Conservation (phyloP, 2,888 invertebrate species). For the Watsonalla binaria region DNA sequence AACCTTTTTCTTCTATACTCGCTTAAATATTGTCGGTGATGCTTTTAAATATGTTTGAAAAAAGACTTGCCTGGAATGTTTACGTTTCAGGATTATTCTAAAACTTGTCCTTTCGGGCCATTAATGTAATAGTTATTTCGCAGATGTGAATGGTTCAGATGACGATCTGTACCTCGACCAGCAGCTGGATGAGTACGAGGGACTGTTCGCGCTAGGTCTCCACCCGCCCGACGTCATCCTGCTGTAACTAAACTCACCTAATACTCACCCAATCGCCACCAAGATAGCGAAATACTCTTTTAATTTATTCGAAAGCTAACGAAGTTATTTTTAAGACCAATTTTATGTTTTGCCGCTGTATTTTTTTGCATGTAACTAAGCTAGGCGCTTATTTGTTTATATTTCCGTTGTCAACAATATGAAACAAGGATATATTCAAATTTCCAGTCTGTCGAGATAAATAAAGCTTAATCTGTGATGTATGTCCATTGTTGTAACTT, state of each 20-base stretch:
- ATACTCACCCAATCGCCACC: no score
- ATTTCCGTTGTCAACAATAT: not conserved
- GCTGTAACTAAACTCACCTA: slow-evolving; percentile 19
- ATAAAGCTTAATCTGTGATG: slow-evolving; percentile 39
- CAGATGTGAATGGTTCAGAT: slow-evolving; percentile 25
- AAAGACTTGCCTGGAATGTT: no score
- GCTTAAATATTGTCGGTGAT: no score
- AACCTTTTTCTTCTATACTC: no score
- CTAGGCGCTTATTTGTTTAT: not conserved
- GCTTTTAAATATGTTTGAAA: not conserved
- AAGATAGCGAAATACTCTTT: not conserved
- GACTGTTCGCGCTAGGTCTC: slow-evolving; percentile 36
- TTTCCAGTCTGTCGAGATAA: slow-evolving; percentile 3
- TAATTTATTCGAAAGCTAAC: not conserved
- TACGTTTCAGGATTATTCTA: no score
- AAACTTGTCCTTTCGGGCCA: no score
- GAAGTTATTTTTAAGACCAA: not conserved
- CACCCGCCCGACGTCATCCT: slow-evolving; percentile 46
- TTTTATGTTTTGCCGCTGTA: slow-evolving; percentile 1
- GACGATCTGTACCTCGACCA: slow-evolving; percentile 54
- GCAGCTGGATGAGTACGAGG: slow-evolving; percentile 47
- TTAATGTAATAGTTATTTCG: no score
- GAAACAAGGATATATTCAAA: slow-evolving; percentile 13
- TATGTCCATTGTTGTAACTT: slow-evolving; percentile 26
- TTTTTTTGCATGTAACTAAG: not conserved